phyloP scores from a whole-genome alignment of 2,888 invertebrate species.

The Macrostomum cliftonense region DNA sequence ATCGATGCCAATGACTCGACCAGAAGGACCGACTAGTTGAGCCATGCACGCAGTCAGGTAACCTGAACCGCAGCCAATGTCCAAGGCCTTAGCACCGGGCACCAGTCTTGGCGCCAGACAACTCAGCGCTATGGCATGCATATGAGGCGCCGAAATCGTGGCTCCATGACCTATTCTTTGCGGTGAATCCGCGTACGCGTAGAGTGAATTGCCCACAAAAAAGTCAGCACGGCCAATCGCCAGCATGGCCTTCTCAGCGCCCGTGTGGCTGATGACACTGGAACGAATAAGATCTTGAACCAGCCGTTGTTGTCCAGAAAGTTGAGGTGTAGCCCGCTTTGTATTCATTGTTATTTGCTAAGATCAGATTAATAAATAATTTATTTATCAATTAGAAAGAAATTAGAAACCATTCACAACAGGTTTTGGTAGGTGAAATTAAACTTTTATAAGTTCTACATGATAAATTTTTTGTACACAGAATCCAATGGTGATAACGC shows the following conservation, averaged over 20 bases:
- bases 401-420: too few relatives aligned
- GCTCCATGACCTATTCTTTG: conserved; percentile 72
- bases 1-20: conserved; percentile 36
- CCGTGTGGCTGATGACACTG: neutral
- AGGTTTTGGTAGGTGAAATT: too few relatives aligned
- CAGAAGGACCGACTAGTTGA: conserved; percentile 29
- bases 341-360: neutral
- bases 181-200: conserved; percentile 33
- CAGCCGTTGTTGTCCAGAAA: too few relatives aligned
- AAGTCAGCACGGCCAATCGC: too few relatives aligned
- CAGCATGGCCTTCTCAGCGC: too few relatives aligned
- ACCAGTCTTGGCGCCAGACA: conserved; percentile 25
- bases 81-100: conserved; percentile 41
- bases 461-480: too few relatives aligned
- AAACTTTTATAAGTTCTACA: too few relatives aligned
- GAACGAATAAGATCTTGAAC: neutral
- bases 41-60: conserved; percentile 38
- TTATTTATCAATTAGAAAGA: too few relatives aligned
- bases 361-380: too few relatives aligned
- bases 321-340: neutral
- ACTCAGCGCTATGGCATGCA: conserved; percentile 38
- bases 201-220: conserved; percentile 7
- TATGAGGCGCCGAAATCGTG: conserved; percentile 38
- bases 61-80: conserved; percentile 39
- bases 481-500: too few relatives aligned